Percentiles rank a stretch among this genome's conserved stretches.
Evolutionary conservation across 2,888 invertebrate species (phyloP).

Genomic region (Herminia tarsipennalis): DNA sequence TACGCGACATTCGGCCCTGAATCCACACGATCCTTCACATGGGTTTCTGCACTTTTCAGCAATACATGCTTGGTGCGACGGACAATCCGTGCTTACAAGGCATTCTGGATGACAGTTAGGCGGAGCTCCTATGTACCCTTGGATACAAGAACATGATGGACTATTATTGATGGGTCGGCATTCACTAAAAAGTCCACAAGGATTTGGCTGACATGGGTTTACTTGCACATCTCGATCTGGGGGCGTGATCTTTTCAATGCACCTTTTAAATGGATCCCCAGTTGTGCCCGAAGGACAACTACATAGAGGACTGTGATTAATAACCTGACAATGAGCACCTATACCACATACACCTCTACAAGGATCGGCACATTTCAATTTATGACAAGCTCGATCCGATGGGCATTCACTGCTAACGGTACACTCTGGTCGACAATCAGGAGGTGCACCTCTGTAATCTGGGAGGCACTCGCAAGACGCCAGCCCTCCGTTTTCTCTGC

Average conservation of each 20-base stretch:
- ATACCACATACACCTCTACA: conserved; percentile 91
- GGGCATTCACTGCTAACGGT: conserved; percentile 92
- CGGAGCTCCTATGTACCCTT: conserved; percentile 90
- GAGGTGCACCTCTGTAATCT: conserved; percentile 89
- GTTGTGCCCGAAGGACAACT: conserved; percentile 88
- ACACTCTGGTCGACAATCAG: conserved; percentile 91
- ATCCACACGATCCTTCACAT: conserved; percentile 92
- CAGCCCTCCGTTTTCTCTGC: conserved; percentile 89
- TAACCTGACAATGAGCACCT: conserved; percentile 90
- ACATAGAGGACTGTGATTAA: conserved; percentile 93
- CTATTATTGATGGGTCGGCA: conserved; percentile 89
- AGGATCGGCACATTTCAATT: conserved; percentile 92
- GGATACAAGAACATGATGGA: conserved; percentile 92
- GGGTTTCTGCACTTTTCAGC: conserved; percentile 93
- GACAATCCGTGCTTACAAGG: conserved; percentile 92
- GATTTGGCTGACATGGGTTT: conserved; percentile 90
- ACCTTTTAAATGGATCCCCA: conserved; percentile 88
- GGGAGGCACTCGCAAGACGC: conserved; percentile 91
- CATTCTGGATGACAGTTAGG: conserved; percentile 95
- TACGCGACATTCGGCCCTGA: conserved; percentile 91
- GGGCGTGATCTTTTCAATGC: conserved; percentile 66
- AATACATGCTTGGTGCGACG: conserved; percentile 91
- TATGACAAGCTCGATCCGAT: conserved; percentile 90
- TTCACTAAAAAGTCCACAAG: conserved; percentile 93
- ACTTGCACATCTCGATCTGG: conserved; percentile 44